phyloP scores from a whole-genome alignment of 2,113 vertebrate genomes.

The Fulica atra region DNA sequence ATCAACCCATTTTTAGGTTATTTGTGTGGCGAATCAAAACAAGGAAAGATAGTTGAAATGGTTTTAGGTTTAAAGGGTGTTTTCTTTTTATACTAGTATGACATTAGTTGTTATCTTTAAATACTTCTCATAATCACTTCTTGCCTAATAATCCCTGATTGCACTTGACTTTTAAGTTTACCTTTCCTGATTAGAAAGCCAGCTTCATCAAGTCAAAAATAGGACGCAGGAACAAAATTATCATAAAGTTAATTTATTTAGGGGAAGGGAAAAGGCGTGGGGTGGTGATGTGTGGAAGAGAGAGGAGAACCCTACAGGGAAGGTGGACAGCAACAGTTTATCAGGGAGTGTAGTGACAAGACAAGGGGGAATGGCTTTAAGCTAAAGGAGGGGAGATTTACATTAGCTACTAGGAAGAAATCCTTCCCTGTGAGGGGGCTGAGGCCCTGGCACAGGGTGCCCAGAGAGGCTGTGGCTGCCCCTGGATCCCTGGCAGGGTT shows the following conservation, averaged over 20 bases:
- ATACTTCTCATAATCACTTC: conserved; percentile 64
- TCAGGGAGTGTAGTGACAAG: too few relatives aligned
- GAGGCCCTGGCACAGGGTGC: too few relatives aligned
- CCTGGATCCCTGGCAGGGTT: too few relatives aligned
- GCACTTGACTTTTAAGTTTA: conserved; percentile 75
- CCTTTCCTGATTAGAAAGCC: conserved; percentile 71
- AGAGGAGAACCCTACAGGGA: neutral
- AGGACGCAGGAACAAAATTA: conserved; percentile 51
- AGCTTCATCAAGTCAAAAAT: conserved; percentile 62
- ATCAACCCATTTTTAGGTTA: neutral
- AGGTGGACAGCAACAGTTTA: too few relatives aligned
- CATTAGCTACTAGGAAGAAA: too few relatives aligned
- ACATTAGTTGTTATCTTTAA: conserved; percentile 55
- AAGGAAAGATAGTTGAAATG: neutral
- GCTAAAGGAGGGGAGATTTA: too few relatives aligned
- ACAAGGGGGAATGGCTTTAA: too few relatives aligned
- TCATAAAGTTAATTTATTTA: conserved; percentile 38
- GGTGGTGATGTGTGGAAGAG: neutral
- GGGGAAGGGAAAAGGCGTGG: neutral
- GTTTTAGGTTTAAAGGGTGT: conserved; percentile 44
- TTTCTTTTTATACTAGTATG: conserved; percentile 50
- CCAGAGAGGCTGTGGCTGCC: too few relatives aligned
- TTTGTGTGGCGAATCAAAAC: conserved; percentile 5
- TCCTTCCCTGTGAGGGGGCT: too few relatives aligned
- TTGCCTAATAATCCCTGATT: conserved; percentile 73